phyloP scores from a whole-genome alignment of 2,113 vertebrate genomes.

The Triplophysa dalaica region DNA sequence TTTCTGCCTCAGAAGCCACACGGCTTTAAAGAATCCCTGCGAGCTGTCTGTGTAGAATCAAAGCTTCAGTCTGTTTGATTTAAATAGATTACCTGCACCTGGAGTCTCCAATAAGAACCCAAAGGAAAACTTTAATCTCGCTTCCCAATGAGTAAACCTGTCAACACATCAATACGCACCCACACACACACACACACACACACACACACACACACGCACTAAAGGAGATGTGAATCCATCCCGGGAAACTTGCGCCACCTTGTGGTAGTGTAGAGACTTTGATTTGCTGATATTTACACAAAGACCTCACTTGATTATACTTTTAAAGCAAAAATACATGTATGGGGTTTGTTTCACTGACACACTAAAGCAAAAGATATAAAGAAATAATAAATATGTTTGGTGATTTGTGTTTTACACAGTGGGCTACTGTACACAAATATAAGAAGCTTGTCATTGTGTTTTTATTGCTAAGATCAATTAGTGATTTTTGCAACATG shows the following conservation, averaged over 20 bases:
- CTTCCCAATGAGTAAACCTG: conserved; percentile 32
- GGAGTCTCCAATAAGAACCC: conserved; percentile 35
- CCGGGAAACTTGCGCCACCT: conserved; percentile 4
- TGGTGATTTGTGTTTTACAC: too few species aligned
- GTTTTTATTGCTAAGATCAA: too few species aligned
- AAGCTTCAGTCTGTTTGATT: conserved; percentile 43
- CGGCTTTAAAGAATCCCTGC: conserved; percentile 35
- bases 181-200: background rate
- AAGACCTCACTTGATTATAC: too few species aligned
- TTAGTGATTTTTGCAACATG: too few species aligned
- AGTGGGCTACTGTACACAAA: too few species aligned
- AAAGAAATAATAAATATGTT: too few species aligned
- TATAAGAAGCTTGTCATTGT: too few species aligned
- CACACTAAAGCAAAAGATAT: too few species aligned
- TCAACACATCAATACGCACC: conserved; percentile 12
- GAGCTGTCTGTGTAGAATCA: conserved; percentile 26
- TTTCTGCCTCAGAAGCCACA: conserved; percentile 14
- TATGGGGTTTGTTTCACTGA: too few species aligned
- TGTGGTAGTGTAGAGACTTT: background rate
- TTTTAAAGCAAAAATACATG: too few species aligned
- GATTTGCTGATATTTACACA: background rate
- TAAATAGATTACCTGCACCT: conserved; percentile 47
- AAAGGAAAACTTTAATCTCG: conserved; percentile 46
- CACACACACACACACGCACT: background rate
- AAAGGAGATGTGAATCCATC: background rate